Conservation (phyloP, 2,113 vertebrate species). For the Camelus dromedarius region DNA sequence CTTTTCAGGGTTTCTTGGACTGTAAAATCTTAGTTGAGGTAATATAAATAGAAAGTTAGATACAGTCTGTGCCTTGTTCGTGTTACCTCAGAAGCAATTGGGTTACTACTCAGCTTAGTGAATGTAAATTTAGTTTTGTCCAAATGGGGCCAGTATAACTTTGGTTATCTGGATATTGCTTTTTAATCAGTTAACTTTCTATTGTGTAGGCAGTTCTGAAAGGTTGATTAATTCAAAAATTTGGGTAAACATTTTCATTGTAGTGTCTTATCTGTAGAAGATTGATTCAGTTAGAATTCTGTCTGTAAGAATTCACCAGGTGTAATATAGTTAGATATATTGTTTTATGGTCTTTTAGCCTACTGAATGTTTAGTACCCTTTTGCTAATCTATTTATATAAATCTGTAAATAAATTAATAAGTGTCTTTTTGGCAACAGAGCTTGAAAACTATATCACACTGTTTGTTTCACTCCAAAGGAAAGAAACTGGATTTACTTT, state of each 20-base stretch:
- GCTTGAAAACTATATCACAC: conserved; percentile 38
- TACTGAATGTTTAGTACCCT: neutral
- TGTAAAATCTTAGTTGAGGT: conserved; percentile 54
- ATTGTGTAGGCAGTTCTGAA: neutral
- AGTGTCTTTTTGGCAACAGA: conserved; percentile 6
- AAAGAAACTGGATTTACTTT: conserved; percentile 48
- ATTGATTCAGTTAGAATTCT: neutral
- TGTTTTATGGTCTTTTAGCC: conserved; percentile 15
- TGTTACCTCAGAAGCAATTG: conserved; percentile 33
- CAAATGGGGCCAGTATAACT: neutral
- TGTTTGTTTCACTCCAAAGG: conserved; percentile 19
- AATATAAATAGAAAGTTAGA: conserved; percentile 62
- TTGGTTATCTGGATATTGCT: conserved; percentile 35
- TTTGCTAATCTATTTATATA: conserved; percentile 47
- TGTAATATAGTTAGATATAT: neutral
- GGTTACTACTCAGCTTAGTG: neutral
- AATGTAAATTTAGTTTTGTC: conserved; percentile 52
- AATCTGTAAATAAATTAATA: conserved; percentile 54
- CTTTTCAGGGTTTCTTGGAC: conserved; percentile 56
- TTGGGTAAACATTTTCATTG: neutral
- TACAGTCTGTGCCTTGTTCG: conserved; percentile 1
- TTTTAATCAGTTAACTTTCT: neutral
- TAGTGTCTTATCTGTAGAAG: neutral
- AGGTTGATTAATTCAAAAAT: conserved; percentile 27
- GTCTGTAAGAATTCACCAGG: neutral